A percentile compares a stretch with the other conserved stretches of the same genome.
These are phyloP conservation scores for Cyprinodon variegatus DNA, from an alignment of 2,113 vertebrate genomes.

Conservation along the genomic window DNA sequence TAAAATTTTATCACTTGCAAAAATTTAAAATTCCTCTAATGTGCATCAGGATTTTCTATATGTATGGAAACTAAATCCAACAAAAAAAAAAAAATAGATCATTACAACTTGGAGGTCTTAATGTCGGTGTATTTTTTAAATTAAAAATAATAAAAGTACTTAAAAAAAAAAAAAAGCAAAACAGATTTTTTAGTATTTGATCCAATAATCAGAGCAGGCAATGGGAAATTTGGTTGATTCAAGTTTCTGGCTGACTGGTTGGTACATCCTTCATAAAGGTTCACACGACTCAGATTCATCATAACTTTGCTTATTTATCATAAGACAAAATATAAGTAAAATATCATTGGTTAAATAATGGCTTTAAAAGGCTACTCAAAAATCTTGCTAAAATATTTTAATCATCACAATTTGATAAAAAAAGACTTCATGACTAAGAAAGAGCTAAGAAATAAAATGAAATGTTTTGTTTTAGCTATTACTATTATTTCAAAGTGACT, in stretches of 20 bases:
- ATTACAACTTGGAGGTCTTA: not conserved
- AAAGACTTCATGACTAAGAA: not conserved
- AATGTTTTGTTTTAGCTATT: not conserved
- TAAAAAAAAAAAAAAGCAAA: too few relatives aligned
- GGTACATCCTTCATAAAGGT: too few relatives aligned
- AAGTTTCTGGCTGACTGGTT: not conserved
- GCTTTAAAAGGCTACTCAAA: not conserved
- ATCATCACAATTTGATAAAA: not conserved
- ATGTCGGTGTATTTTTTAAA: not conserved
- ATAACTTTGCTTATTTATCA: not conserved
- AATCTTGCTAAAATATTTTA: not conserved
- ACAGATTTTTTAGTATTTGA: not conserved
- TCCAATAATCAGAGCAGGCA: not conserved
- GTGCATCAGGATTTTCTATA: not conserved
- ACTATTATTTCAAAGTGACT: not conserved
- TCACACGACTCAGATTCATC: not conserved
- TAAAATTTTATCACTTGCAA: not conserved
- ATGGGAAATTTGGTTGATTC: not conserved
- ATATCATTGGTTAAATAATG: not conserved
- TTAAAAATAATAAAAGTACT: not conserved
- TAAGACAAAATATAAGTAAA: too few relatives aligned
- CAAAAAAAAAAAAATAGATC: not conserved
- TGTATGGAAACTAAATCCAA: not conserved
- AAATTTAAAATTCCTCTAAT: not conserved
- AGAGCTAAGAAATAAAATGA: not conserved